Conservation (phyloP, 1,140 invertebrate genomes). For the Neodiprion virginianus region DNA sequence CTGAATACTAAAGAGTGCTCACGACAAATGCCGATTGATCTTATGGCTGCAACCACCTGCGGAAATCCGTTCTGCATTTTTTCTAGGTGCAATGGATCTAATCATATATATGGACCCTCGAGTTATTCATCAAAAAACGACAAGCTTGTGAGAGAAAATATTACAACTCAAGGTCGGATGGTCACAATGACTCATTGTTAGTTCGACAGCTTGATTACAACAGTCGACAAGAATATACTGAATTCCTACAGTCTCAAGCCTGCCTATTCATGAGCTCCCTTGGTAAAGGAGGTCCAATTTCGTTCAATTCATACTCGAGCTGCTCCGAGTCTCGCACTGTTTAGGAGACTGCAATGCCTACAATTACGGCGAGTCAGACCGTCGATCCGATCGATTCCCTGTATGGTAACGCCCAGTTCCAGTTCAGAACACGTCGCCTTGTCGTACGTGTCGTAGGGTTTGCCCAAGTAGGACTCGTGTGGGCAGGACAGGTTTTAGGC, state of each 20-base stretch:
- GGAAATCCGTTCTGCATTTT: no score
- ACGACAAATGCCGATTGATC: no score
- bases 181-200: no score
- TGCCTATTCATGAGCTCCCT: no score
- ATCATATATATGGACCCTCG: background rate
- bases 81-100: no score
- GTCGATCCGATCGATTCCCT: background rate
- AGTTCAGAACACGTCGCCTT: conserved; percentile 26
- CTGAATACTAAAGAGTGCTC: no score
- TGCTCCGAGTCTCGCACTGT: background rate
- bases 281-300: no score
- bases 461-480: conserved; percentile 32
- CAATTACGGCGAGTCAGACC: background rate
- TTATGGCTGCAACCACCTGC: no score
- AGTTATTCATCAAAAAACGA: background rate
- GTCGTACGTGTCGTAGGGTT: conserved; percentile 36
- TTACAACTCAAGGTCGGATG: background rate
- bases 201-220: no score
- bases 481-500: conserved; percentile 44
- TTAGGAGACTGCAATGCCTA: background rate
- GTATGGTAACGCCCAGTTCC: background rate
- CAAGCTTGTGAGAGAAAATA: background rate
- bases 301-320: no score
- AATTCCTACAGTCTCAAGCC: no score
- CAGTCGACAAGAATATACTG: no score